Evolutionary conservation across 2,797 vertebrate species (phyloP), one percentile per base, ranked within the genome.

Genomic region (Ispidina picta): DNA sequence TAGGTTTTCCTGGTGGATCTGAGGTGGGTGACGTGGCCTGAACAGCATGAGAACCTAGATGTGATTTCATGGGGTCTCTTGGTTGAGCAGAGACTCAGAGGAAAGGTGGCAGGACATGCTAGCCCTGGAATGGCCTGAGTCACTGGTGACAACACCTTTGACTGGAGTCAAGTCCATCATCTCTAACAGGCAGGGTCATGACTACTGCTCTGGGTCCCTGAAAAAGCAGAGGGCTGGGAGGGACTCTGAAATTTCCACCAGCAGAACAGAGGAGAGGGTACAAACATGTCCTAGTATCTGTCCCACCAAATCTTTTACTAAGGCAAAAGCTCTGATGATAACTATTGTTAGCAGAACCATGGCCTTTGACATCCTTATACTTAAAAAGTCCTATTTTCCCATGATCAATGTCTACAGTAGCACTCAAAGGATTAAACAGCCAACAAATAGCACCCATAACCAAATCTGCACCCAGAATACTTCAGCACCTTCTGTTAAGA

Each of bases 401-500:
- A 65, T 44, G 62, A 81, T 37, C 66, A 41, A 23, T n/a, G 35
- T 89, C 69, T 75, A 23, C 80, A 87, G 76, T 75, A 86, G 77
- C 84, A 94, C 52, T 68, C 63, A 54, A 51, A 85, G 37, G 78
- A 91, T 78, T 74, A 83, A 88, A 83, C 25, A 74, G 81, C 81
- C 78, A 75, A 83, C 93, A 91, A 74, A 39, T 83, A 93, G 91
- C 82, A 94, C 91, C 92, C 83, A 70, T 58, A 75, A 86, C 93
- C 78, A 86, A 83, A 94, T 94, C 86, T 90, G 92, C 89, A 85
- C 84, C 86, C 63, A 72, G 78, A 85, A 87, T 60, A 91, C 74
- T 80, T 92, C 75, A 94, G 92, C 92, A 93, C 86, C 88, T 94
- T 84, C 93, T 78, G 21, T 82, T 76, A 94, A 54, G 91, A 95